Percentiles rank a stretch among this genome's conserved stretches.
Conservation (phyloP, 2,888 invertebrate species). For the Lamproptera curius region DNA sequence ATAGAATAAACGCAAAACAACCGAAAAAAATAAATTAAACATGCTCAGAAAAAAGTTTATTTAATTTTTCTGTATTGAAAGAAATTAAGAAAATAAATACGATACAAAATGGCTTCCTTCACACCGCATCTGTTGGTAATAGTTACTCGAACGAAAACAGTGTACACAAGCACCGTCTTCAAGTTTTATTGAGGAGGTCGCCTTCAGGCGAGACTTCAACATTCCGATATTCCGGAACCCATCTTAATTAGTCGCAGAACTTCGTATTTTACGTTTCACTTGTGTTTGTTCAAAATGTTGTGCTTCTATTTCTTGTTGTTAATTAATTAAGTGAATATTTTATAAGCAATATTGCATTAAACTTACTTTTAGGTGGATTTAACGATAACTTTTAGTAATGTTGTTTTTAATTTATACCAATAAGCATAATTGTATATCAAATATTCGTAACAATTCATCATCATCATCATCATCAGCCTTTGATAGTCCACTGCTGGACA, state of each 20-base stretch:
- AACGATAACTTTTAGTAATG: too few relatives aligned
- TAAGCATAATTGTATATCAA: too few relatives aligned
- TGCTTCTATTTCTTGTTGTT: background rate
- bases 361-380: too few relatives aligned
- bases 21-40: background rate
- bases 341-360: too few relatives aligned
- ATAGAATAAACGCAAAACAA: background rate
- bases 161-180: slow-evolving; percentile 13
- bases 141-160: slow-evolving; percentile 14
- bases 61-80: background rate
- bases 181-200: slow-evolving; percentile 7
- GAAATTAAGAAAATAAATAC: background rate
- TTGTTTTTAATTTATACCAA: too few relatives aligned
- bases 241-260: slow-evolving; percentile 16
- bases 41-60: background rate
- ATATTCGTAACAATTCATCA: too few relatives aligned
- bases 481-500: too few relatives aligned
- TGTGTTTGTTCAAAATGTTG: slow-evolving; percentile 11
- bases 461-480: too few relatives aligned
- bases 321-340: background rate
- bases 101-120: slow-evolving; percentile 9
- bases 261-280: background rate
- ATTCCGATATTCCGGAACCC: slow-evolving; percentile 9
- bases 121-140: slow-evolving; percentile 16
- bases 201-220: slow-evolving; percentile 12